phyloP scores from a whole-genome alignment of 2,888 invertebrate species.

The Megastigmus dorsalis region DNA sequence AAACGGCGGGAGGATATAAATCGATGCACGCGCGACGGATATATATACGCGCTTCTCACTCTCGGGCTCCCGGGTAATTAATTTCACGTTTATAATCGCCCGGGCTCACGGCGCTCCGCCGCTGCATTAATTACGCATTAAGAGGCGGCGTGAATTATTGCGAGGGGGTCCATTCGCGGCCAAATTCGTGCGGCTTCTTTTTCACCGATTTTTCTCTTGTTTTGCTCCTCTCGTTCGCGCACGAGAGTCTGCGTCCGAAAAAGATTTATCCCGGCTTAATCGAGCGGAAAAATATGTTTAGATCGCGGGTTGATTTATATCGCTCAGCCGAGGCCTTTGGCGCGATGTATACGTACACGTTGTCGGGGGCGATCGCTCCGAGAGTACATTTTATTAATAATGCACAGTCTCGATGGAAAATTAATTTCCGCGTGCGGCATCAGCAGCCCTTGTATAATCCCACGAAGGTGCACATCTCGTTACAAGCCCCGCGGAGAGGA shows the following conservation, averaged over 20 bases:
- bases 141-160: slow-evolving; percentile 14
- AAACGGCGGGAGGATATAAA: no score
- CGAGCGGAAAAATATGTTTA: slow-evolving; percentile 51
- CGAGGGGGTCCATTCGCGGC: background rate
- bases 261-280: slow-evolving; percentile 46
- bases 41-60: background rate
- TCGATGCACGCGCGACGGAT: no score
- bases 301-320: slow-evolving; percentile 48
- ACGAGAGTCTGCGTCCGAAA: background rate
- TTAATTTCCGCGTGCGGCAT: no score
- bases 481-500: no score
- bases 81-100: slow-evolving; percentile 39
- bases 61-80: slow-evolving; percentile 13
- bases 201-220: slow-evolving; percentile 7
- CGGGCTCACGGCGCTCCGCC: background rate
- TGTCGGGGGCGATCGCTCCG: background rate
- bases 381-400: no score
- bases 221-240: background rate
- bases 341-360: background rate
- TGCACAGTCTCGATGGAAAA: no score
- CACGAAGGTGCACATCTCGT: no score
- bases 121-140: slow-evolving; percentile 35
- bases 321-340: no score
- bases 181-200: slow-evolving; percentile 29
- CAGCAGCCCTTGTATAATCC: no score